Evolutionary conservation across 2,888 invertebrate genomes (phyloP), one percentile per base, ranked within the genome.

Genomic region (Himalopsyche tibetana): DNA sequence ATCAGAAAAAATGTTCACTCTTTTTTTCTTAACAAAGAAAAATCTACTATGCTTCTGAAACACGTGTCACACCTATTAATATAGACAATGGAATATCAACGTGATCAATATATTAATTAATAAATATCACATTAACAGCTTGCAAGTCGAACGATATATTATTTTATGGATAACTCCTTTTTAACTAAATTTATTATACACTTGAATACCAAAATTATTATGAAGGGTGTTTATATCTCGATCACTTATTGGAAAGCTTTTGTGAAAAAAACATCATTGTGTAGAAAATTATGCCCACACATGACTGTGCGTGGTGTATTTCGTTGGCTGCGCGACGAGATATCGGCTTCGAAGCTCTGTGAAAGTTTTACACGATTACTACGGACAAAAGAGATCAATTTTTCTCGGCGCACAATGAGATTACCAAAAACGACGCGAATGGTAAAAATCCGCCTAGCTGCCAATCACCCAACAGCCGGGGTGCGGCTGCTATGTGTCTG

Each of bases 381-480:
- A 63, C 42, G 83, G 69, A 83, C 83, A 74, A 74, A 63, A 74
- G 28, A 74, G 17, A 63, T 63, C 63, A 63, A 63, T 63, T 63
- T 63, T 56, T 42, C 80, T 36, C 79, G 84, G 79, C 40, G 56
- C 42, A 51, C 55, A 84, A 84, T n/a, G 81, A 80, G 81, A 84
- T 84, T 84, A 84, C 55, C 36, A 51, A 28, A 15, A 15, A 40
- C 51, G 69, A 45, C 40, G 63, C 19, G 51, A 83, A 55, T 45
- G 79, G 51, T 74, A 85, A 85, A 82, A 85, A 85, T 85, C 85
- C 83, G 36, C 80, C 56, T 80, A 85, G 80, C 83, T 40, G 84
- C 84, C 84, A 84, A 84, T 84, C 84, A 84, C 84, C 51, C 45
- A 51, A 51, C 74, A 56, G 56, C 56, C 56, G 11, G 56, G n/a